These are phyloP conservation scores for Aspidapion aeneum DNA, from an alignment of 2,888 invertebrate genomes.

Conservation along the genomic window DNA sequence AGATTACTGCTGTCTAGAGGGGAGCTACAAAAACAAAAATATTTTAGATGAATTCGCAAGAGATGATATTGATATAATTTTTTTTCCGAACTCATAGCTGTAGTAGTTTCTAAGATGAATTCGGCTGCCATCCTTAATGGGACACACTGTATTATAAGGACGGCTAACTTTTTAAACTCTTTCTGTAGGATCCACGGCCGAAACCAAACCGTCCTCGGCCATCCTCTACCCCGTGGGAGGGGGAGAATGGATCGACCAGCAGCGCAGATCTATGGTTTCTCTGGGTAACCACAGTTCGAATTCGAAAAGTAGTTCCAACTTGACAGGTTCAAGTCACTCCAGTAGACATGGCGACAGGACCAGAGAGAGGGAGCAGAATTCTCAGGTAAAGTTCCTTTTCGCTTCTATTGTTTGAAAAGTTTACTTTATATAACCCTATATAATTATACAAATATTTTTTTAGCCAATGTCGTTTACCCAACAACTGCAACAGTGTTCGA, in stretches of 20 bases:
- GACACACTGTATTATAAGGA: too few relatives aligned
- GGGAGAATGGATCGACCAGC: constrained; percentile 45
- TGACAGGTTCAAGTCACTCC: constrained; percentile 58
- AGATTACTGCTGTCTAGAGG: too few relatives aligned
- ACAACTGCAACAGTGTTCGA: constrained; percentile 82
- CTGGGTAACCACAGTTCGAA: constrained; percentile 69
- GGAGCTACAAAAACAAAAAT: too few relatives aligned
- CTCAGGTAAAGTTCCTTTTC: constrained; percentile 38
- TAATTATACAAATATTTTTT: constrained; percentile 5
- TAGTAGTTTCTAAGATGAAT: too few relatives aligned
- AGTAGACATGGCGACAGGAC: constrained; percentile 45
- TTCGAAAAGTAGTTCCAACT: constrained; percentile 75
- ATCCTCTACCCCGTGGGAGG: constrained; percentile 49
- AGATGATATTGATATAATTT: too few relatives aligned
- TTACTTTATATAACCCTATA: too few relatives aligned
- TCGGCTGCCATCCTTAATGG: too few relatives aligned
- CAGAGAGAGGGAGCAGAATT: constrained; percentile 38
- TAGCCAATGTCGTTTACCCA: constrained; percentile 86
- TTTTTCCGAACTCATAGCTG: too few relatives aligned
- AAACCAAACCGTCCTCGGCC: constrained; percentile 60
- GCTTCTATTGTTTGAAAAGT: too few relatives aligned
- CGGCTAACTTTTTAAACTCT: too few relatives aligned
- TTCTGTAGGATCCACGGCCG: constrained; percentile 56
- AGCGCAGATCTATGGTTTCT: constrained; percentile 54
- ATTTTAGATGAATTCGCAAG: too few relatives aligned